phyloP scores from a whole-genome alignment of 1,140 invertebrate genomes.

The Lasioglossum baleicum region DNA sequence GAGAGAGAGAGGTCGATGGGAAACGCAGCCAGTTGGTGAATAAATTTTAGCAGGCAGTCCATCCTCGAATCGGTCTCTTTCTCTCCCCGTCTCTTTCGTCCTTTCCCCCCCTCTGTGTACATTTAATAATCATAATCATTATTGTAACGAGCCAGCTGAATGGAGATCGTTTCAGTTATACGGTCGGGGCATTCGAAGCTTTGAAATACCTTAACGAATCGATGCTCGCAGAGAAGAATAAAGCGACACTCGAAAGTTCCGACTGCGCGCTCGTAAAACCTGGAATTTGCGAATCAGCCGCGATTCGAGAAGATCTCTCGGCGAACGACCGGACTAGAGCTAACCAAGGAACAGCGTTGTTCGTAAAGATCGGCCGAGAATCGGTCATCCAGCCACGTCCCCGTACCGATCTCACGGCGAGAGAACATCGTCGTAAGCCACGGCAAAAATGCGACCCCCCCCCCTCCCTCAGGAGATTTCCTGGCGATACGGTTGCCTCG shows the following conservation, averaged over 20 bases:
- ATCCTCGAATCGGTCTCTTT: neutral
- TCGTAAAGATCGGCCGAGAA: neutral
- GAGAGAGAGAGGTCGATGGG: neutral
- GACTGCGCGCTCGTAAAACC: neutral
- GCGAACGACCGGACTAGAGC: neutral
- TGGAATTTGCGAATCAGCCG: neutral
- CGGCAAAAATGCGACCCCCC: neutral
- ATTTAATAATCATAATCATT: conserved; percentile 3
- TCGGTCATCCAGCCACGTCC: too few relatives aligned
- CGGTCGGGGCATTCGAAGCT: neutral
- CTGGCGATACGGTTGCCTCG: neutral
- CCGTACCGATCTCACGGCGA: neutral
- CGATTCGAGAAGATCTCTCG: neutral
- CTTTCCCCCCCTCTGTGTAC: neutral
- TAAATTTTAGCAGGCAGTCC: conserved; percentile 15
- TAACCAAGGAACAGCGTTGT: neutral
- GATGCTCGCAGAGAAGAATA: neutral
- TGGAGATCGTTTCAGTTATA: neutral
- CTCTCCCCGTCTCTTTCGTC: neutral
- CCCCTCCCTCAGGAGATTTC: neutral
- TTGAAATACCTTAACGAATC: neutral
- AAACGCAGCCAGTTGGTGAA: neutral
- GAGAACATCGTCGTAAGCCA: neutral
- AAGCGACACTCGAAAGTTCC: neutral
- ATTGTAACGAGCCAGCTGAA: neutral